phyloP scores from a whole-genome alignment of 1,140 invertebrate genomes.

The Apolygus lucorum region DNA sequence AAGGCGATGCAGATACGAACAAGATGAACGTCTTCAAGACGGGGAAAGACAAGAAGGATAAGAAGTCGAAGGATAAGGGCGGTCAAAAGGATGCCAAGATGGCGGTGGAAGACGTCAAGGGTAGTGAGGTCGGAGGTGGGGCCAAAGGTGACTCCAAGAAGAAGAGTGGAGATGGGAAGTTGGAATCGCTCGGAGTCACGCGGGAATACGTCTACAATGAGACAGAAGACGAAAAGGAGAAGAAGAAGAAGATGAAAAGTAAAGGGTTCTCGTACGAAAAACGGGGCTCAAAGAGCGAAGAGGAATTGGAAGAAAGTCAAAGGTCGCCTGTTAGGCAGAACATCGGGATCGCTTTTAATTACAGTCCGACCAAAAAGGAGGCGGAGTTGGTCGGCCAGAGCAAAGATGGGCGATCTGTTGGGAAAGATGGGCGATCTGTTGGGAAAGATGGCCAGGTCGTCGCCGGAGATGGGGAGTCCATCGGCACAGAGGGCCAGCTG shows the following conservation, averaged over 20 bases:
- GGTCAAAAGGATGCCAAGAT: not conserved
- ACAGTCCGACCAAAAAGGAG: not conserved
- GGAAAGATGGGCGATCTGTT: too few relatives aligned
- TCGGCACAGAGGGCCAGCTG: too few relatives aligned
- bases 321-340: not conserved
- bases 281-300: not conserved
- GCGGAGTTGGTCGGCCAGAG: not conserved
- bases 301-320: not conserved
- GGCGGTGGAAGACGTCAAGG: conserved; percentile 9
- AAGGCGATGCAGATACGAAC: not conserved
- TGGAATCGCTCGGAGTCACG: conserved; percentile 33
- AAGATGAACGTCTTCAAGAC: not conserved
- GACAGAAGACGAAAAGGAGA: conserved; percentile 35
- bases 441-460: too few relatives aligned
- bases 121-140: too few relatives aligned
- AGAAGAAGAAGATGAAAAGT: conserved; percentile 29
- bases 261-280: conserved; percentile 30
- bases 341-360: not conserved
- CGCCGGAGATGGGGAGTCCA: too few relatives aligned
- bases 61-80: conserved; percentile 20
- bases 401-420: too few relatives aligned
- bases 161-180: conserved; percentile 36
- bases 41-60: not conserved
- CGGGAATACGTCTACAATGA: conserved; percentile 18
- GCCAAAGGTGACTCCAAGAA: conserved; percentile 32